Evolutionary conservation across 37 sponge, comb jelly and placozoan species (phyloP).

Genomic region (Cladorhizidae sp.): DNA sequence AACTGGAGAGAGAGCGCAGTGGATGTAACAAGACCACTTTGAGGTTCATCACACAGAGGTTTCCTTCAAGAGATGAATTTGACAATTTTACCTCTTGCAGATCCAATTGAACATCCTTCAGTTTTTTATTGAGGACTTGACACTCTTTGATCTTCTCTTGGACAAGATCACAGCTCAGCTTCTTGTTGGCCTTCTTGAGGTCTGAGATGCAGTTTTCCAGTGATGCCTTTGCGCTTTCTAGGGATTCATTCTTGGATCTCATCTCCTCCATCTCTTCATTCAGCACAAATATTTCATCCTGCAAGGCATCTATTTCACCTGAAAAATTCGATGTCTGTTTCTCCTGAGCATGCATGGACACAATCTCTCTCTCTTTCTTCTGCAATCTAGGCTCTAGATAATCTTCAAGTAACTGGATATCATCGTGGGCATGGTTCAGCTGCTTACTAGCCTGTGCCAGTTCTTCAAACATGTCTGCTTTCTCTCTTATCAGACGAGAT

Average conservation of each 20-base stretch:
- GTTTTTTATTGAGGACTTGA: neutral
- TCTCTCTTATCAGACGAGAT: neutral
- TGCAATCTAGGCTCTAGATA: neutral
- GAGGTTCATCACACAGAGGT: conserved; percentile 11
- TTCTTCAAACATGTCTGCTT: neutral
- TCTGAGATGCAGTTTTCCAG: conserved; percentile 18
- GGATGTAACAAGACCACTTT: conserved; percentile 34
- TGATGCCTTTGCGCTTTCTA: neutral
- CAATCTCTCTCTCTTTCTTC: conserved; percentile 5
- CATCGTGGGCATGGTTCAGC: neutral
- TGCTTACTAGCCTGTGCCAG: conserved; percentile 6
- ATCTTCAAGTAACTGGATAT: conserved; percentile 8
- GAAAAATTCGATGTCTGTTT: conserved; percentile 1
- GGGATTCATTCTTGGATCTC: neutral
- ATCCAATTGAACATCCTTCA: conserved; percentile 27
- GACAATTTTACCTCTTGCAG: neutral
- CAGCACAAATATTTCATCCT: conserved; percentile 12
- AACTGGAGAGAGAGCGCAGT: conserved; percentile 46
- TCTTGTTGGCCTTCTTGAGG: conserved; percentile 18
- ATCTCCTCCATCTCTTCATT: conserved; percentile 23
- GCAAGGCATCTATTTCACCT: neutral
- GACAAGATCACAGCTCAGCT: conserved; percentile 11
- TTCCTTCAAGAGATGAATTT: conserved; percentile 12
- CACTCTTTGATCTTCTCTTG: conserved; percentile 6
- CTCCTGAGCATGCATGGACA: neutral